Percentiles rank a stretch among this genome's conserved stretches.
phyloP scores from a whole-genome alignment of 2,888 invertebrate genomes.

The Agrochola macilenta region DNA sequence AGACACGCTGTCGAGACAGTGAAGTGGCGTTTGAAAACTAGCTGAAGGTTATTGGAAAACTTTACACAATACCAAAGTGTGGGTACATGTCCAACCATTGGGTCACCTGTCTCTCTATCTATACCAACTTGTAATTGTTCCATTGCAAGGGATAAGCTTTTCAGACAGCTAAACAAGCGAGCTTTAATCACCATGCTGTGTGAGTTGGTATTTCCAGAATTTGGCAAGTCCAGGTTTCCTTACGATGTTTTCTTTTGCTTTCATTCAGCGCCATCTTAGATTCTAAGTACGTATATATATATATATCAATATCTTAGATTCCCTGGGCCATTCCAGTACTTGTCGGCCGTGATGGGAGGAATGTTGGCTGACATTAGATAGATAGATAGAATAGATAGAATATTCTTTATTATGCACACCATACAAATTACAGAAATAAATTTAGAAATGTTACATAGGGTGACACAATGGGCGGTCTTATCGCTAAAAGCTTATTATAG shows the following conservation, averaged over 20 bases:
- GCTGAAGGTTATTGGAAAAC: conserved; percentile 35
- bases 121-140: not conserved
- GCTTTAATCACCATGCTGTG: not conserved
- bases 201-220: not conserved
- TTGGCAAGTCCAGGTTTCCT: not conserved
- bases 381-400: too few species aligned
- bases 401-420: too few species aligned
- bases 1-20: conserved; percentile 35
- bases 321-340: not conserved
- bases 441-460: too few species aligned
- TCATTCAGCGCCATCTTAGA: not conserved
- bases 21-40: conserved; percentile 35
- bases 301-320: not conserved
- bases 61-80: conserved; percentile 12
- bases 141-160: not conserved
- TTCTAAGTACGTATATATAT: not conserved
- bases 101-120: not conserved
- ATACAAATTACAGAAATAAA: too few species aligned
- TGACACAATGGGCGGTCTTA: too few species aligned
- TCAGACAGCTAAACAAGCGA: not conserved
- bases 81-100: not conserved
- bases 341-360: not conserved
- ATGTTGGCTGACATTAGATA: not conserved
- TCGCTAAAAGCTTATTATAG: too few species aligned
- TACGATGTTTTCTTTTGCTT: not conserved